phyloP scores from a whole-genome alignment of 2,797 vertebrate genomes.

The Clarias platycephalus region DNA sequence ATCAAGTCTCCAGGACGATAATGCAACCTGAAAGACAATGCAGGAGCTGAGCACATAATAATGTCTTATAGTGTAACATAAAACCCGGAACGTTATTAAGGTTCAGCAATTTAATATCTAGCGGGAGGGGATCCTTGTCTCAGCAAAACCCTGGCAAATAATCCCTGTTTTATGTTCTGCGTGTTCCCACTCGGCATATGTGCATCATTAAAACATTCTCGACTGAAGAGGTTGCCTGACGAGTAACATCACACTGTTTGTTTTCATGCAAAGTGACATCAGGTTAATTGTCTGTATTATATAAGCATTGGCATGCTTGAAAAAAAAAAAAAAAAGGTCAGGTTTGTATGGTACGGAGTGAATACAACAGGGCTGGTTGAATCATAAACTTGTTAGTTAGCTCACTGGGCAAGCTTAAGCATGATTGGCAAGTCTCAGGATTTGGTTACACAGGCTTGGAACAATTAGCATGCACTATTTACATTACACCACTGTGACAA shows the following conservation, averaged over 20 bases:
- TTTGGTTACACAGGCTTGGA: not conserved
- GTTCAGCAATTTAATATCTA: not conserved
- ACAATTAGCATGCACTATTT: not conserved
- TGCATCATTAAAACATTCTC: constrained; percentile 8
- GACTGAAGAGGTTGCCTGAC: too few relatives aligned
- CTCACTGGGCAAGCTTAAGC: not conserved
- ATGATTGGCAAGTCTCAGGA: not conserved
- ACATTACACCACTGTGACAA: too few relatives aligned
- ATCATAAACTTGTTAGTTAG: constrained; percentile 5
- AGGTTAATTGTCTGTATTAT: not conserved
- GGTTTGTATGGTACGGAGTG: not conserved
- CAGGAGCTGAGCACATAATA: not conserved
- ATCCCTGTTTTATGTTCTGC: not conserved
- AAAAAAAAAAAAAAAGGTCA: not conserved
- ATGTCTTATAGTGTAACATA: not conserved
- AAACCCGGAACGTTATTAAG: constrained; percentile 4
- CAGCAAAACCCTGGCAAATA: not conserved
- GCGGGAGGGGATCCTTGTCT: not conserved
- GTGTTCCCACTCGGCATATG: not conserved
- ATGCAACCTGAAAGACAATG: constrained; percentile 2
- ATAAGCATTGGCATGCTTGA: not conserved
- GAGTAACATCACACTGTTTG: not conserved
- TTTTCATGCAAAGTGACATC: not conserved
- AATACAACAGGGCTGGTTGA: not conserved
- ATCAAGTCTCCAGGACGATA: not conserved